Conservation (phyloP, 2,113 vertebrate genomes). For the Passer montanus region DNA sequence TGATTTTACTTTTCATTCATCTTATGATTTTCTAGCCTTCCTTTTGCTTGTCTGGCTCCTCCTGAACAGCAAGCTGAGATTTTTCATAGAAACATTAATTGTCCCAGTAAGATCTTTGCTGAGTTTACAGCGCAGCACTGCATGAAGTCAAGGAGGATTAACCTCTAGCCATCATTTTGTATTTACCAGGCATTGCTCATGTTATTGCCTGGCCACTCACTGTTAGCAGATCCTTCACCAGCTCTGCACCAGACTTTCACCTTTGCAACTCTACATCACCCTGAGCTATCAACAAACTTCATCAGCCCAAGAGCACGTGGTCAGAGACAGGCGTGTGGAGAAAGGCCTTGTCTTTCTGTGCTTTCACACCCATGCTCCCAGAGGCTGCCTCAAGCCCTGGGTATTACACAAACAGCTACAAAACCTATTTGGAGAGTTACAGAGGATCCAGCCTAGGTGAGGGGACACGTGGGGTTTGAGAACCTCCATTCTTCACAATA, state of each 20-base stretch:
- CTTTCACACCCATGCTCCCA: neutral
- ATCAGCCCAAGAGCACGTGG: neutral
- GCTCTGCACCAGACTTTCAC: neutral
- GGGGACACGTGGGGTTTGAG: neutral
- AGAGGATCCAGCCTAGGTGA: neutral
- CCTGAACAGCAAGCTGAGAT: neutral
- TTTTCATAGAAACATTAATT: neutral
- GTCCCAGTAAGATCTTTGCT: neutral
- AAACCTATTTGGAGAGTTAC: neutral
- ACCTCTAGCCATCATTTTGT: neutral
- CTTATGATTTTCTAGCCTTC: neutral
- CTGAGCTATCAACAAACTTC: neutral
- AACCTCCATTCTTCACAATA: neutral
- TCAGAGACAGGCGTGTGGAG: neutral
- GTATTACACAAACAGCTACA: neutral
- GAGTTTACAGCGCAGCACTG: neutral
- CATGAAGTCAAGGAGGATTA: neutral
- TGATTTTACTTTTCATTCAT: neutral
- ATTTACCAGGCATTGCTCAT: neutral
- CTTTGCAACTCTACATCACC: neutral
- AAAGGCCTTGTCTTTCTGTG: neutral
- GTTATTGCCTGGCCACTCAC: neutral
- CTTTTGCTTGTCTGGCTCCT: neutral
- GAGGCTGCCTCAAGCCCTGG: neutral
- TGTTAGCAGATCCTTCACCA: neutral